Evolutionary conservation across 1,140 invertebrate species (phyloP), one percentile per base, ranked within the genome.

Genomic region (Euwallacea fornicatus): DNA sequence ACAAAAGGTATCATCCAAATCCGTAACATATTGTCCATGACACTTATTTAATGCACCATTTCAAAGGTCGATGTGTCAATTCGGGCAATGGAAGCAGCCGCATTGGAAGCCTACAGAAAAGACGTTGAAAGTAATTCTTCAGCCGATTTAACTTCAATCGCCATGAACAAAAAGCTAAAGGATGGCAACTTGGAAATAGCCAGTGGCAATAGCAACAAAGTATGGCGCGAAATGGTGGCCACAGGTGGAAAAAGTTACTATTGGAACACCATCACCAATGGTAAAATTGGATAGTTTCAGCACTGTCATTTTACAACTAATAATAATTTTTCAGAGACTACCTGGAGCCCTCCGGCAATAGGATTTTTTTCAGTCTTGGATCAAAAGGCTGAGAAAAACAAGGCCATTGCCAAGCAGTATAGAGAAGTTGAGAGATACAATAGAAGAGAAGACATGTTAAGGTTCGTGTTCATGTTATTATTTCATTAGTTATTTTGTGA

Each of bases 1-100:
- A 66, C 84, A 89, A 66, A 91, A 95, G 80, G 86, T 72, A 62
- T 7, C 13, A 13, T 33, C 4, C 4, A 16, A 15, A 60, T n/a
- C 16, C 11, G 4, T 42, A 63, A 9, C 44, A 41, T 15, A n/a
- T 50, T 21, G 1, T 9, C 16, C 4, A n/a, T 42, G 7, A 43
- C 16, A 8, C 0, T n/a, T 13, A 63, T 54, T 16, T 47, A 62
- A 11, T 62, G 0, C 42, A 55, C 7, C 1, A 33, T 33, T 44
- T 53, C 13, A 44, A 62, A 72, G 71, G 46, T 92, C 74, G 91
- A 95, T 78, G 82, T 87, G 73, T 90, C 95, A 55, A 87, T 98
- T 73, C 88, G 89, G 69, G 91, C 92, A 83, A 97, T 98, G 91
- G 95, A 98, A 84, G 88, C 88, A 77, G 92, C 90, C 7, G 93